phyloP scores from a whole-genome alignment of 1,140 invertebrate species.

The Bombus waltoni region DNA sequence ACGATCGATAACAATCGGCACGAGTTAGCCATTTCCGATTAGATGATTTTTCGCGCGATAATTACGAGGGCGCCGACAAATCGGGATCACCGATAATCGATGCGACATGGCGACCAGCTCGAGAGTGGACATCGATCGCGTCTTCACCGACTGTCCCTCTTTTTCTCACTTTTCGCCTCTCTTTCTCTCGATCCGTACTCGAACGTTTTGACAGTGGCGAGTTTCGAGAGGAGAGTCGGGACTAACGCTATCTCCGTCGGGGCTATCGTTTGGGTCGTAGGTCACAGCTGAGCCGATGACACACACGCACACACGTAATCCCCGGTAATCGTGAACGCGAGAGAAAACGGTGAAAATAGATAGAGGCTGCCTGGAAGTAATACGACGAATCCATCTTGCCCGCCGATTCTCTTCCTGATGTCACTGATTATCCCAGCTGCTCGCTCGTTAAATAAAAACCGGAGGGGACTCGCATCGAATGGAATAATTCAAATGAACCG shows the following conservation, averaged over 20 bases:
- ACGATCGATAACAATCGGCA: constrained; percentile 32
- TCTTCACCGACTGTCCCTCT: background rate
- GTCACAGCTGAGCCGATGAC: constrained; percentile 67
- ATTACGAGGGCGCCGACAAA: constrained; percentile 44
- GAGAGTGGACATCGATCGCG: constrained; percentile 42
- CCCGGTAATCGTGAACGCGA: constrained; percentile 42
- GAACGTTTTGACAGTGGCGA: constrained; percentile 57
- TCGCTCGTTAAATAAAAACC: constrained; percentile 18
- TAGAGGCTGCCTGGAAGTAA: constrained; percentile 48
- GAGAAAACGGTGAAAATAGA: constrained; percentile 71
- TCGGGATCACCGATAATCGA: constrained; percentile 57
- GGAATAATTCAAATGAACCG: background rate
- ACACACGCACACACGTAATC: constrained; percentile 63
- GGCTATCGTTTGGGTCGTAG: constrained; percentile 75
- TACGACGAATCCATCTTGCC: constrained; percentile 26
- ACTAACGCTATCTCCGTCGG: constrained; percentile 63
- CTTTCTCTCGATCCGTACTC: background rate
- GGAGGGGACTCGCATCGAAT: background rate
- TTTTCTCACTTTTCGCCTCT: too few relatives aligned
- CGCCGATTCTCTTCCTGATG: constrained; percentile 55
- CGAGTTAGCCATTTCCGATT: constrained; percentile 34
- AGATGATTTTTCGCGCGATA: constrained; percentile 47
- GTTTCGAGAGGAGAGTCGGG: constrained; percentile 40
- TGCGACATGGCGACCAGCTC: background rate
- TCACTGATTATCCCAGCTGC: constrained; percentile 33